These are phyloP conservation scores for Vidua macroura DNA, from an alignment of 2,113 vertebrate species.

Conservation along the genomic window DNA sequence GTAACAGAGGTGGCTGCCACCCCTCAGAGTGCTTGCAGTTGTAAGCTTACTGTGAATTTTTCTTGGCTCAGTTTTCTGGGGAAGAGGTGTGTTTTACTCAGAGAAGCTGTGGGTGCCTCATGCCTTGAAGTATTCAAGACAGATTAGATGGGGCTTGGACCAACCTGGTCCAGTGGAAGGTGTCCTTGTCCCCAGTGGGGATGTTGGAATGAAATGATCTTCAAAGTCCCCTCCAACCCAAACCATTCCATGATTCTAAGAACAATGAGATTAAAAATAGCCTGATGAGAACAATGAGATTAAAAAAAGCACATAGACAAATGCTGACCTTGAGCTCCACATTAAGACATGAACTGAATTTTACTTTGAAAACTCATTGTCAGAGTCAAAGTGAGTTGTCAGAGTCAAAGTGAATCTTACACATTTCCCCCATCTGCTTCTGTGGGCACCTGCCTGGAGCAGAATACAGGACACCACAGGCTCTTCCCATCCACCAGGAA, in stretches of 20 bases:
- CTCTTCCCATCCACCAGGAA: background rate
- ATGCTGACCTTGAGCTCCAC: background rate
- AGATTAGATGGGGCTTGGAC: background rate
- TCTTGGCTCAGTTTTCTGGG: background rate
- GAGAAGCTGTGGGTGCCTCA: background rate
- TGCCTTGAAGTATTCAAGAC: background rate
- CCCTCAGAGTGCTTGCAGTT: background rate
- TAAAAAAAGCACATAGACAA: background rate
- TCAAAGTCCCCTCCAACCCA: background rate
- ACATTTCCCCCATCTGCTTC: background rate
- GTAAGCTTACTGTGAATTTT: background rate
- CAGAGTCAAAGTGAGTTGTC: background rate
- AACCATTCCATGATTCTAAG: background rate
- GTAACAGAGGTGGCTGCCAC: background rate
- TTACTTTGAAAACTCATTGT: background rate
- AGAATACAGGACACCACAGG: background rate
- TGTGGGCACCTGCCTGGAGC: background rate
- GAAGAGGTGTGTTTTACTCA: background rate
- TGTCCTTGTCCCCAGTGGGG: background rate
- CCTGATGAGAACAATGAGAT: background rate
- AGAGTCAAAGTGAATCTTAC: background rate
- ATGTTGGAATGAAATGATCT: background rate
- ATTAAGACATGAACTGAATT: rapidly evolving
- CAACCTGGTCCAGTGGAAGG: background rate
- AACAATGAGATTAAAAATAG: background rate